Evolutionary conservation across 2,888 invertebrate genomes (phyloP).

Genomic region (Harpalus rufipes): DNA sequence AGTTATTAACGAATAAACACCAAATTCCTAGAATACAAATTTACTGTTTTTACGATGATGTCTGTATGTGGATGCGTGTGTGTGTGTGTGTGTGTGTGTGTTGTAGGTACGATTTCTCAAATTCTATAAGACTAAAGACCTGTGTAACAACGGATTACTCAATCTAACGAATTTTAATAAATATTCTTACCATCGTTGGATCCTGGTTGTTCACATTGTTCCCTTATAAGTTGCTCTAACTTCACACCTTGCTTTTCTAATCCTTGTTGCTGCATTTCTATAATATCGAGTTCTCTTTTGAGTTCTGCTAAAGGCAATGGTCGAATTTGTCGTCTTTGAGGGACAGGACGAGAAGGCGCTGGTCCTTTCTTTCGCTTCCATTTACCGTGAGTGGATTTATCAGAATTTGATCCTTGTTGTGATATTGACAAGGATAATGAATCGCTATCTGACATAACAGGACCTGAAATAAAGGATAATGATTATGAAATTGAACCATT

Average conservation of each 20-base stretch:
- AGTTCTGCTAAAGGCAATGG: slow-evolving; percentile 82
- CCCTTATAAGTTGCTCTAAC: slow-evolving; percentile 92
- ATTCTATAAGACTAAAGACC: no score
- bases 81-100: no score
- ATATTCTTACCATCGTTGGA: slow-evolving; percentile 75
- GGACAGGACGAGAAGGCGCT: slow-evolving; percentile 87
- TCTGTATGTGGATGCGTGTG: no score
- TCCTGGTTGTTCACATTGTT: slow-evolving; percentile 84
- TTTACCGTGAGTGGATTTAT: slow-evolving; percentile 83
- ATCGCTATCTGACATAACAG: slow-evolving; percentile 52
- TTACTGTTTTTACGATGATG: no score
- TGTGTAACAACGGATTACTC: no score
- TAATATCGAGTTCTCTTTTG: slow-evolving; percentile 86
- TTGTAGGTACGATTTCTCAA: no score
- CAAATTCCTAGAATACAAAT: no score
- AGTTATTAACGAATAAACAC: no score
- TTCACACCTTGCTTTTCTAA: slow-evolving; percentile 94
- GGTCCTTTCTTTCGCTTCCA: slow-evolving; percentile 90
- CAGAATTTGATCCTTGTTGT: slow-evolving; percentile 70
- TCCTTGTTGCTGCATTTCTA: slow-evolving; percentile 93
- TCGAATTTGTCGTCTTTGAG: slow-evolving; percentile 83
- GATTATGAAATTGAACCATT: background rate
- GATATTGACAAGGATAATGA: slow-evolving; percentile 42
- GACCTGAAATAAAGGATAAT: slow-evolving; percentile 39
- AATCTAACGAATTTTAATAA: no score